A percentile compares a stretch with the other conserved stretches of the same genome.
phyloP scores from a whole-genome alignment of 2,888 invertebrate genomes.

The Sarcophaga carnaria region DNA sequence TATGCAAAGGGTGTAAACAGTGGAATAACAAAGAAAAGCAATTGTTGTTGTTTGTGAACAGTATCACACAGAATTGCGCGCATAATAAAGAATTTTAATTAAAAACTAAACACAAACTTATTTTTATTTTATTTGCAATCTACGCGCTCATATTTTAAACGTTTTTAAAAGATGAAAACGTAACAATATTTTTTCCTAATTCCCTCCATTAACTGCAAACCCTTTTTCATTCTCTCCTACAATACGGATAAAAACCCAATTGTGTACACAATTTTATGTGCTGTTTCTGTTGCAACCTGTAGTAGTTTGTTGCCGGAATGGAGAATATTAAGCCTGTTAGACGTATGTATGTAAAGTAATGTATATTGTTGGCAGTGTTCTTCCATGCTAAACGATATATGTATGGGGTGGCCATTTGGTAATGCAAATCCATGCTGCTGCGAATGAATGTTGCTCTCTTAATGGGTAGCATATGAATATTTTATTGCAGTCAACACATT shows the following conservation, averaged over 20 bases:
- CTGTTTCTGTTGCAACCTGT: conserved; percentile 2
- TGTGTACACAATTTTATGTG: not conserved
- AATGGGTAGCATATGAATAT: conserved; percentile 76
- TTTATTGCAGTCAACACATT: conserved; percentile 74
- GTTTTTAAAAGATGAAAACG: too few relatives aligned
- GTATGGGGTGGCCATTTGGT: conserved; percentile 35
- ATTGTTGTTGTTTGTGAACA: too few relatives aligned
- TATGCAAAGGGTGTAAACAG: too few relatives aligned
- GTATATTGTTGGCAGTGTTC: not conserved
- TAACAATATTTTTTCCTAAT: not conserved
- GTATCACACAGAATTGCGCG: too few relatives aligned
- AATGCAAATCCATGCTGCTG: conserved; percentile 7
- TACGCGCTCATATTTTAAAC: too few relatives aligned
- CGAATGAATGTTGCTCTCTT: conserved; percentile 68
- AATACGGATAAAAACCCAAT: not conserved
- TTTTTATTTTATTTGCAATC: too few relatives aligned
- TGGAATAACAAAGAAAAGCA: too few relatives aligned
- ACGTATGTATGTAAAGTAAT: not conserved
- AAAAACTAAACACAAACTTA: too few relatives aligned
- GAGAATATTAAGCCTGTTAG: conserved; percentile 33
- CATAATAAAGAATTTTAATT: too few relatives aligned
- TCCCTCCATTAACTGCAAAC: not conserved
- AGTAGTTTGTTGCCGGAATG: not conserved
- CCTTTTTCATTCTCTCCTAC: not conserved
- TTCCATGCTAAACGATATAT: not conserved